These are phyloP conservation scores for Callospermophilus lateralis DNA, from an alignment of 2,113 vertebrate species.

Conservation along the genomic window DNA sequence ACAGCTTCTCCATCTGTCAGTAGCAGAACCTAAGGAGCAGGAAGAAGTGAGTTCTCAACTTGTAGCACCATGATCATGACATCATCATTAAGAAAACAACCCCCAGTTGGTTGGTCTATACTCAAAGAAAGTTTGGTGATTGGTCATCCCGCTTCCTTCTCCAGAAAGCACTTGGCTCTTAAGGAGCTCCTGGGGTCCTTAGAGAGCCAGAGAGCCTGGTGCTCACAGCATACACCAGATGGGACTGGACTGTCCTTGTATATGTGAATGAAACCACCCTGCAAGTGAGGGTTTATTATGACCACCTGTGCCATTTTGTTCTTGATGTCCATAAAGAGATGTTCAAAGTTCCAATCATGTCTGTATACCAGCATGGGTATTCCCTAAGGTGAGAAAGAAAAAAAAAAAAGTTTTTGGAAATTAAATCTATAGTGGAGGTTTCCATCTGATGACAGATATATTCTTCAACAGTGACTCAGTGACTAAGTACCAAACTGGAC, in stretches of 20 bases:
- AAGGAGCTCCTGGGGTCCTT: no score
- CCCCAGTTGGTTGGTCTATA: neutral
- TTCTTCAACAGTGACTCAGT: no score
- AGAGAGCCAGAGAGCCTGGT: neutral
- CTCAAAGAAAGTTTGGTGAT: no score
- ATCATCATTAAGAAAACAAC: neutral
- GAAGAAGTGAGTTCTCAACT: neutral
- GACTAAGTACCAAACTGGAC: fast-evolving
- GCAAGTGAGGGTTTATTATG: no score
- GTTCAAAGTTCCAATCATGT: conserved; percentile 94
- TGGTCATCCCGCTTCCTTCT: neutral
- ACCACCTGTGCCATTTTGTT: conserved; percentile 92
- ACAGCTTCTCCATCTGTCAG: no score
- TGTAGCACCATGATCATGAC: no score
- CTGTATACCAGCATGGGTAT: conserved; percentile 94
- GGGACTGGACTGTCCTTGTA: no score
- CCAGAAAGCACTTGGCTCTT: no score
- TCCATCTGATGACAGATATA: neutral
- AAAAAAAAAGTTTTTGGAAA: neutral
- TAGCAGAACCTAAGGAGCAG: neutral
- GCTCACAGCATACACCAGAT: fast-evolving
- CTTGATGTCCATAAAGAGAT: conserved; percentile 91
- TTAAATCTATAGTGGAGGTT: neutral
- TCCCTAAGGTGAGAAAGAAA: conserved; percentile 86
- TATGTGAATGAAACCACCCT: fast-evolving